Percentiles rank a stretch among this genome's conserved stretches.
Evolutionary conservation across 2,797 vertebrate genomes (phyloP).

Genomic region (Neostethus bicornis): DNA sequence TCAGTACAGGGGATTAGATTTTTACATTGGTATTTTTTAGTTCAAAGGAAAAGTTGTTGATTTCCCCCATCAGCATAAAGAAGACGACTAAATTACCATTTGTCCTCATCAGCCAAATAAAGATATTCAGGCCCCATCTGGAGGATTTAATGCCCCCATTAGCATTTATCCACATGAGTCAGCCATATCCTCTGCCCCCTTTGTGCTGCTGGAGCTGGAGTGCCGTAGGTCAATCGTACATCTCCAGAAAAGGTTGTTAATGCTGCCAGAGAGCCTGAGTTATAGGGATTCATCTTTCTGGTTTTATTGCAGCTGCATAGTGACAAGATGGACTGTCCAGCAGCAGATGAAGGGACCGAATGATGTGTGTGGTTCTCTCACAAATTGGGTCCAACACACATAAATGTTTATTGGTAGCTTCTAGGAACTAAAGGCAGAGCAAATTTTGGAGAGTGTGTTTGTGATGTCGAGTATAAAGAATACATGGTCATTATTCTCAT

Average conservation of each 20-base stretch:
- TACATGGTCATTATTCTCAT: not conserved
- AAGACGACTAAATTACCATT: slow-evolving; percentile 21
- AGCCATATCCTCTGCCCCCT: slow-evolving; percentile 46
- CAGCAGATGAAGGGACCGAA: slow-evolving; percentile 22
- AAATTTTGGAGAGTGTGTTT: not conserved
- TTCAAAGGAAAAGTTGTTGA: not conserved
- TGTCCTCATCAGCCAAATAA: slow-evolving; percentile 37
- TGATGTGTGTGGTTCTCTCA: slow-evolving; percentile 14
- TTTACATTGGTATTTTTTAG: not conserved
- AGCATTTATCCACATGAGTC: slow-evolving; percentile 57
- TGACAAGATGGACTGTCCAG: slow-evolving; percentile 35
- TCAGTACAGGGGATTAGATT: not conserved
- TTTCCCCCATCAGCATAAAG: slow-evolving; percentile 8
- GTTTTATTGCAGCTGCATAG: slow-evolving; percentile 31
- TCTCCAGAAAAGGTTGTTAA: slow-evolving; percentile 44
- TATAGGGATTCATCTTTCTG: slow-evolving; percentile 33
- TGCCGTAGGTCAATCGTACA: slow-evolving; percentile 25
- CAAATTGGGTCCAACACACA: slow-evolving; percentile 10
- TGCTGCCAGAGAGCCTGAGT: slow-evolving; percentile 25
- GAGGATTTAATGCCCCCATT: slow-evolving; percentile 63
- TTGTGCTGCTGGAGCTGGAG: slow-evolving; percentile 24
- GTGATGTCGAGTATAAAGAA: not conserved
- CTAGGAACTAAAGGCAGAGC: not conserved
- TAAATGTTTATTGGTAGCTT: slow-evolving; percentile 2
- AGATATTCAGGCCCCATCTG: slow-evolving; percentile 52